Evolutionary conservation across 2,113 vertebrate species (phyloP).

Genomic region (Ploceus nigricollis): DNA sequence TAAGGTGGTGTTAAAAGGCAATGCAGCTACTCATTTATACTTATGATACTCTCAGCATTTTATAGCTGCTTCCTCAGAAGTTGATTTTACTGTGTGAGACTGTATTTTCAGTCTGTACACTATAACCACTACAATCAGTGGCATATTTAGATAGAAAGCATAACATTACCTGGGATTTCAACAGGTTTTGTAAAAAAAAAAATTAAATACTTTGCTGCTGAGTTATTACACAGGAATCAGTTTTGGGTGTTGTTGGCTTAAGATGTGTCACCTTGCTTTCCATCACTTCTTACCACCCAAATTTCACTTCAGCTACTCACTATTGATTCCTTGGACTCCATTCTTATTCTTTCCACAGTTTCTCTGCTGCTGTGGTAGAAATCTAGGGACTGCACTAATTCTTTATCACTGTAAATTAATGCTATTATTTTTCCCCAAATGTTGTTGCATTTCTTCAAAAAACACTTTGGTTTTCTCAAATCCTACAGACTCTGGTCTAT

Average conservation of each 20-base stretch:
- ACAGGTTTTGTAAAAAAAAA: neutral
- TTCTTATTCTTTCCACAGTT: neutral
- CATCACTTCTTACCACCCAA: neutral
- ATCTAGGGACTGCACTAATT: neutral
- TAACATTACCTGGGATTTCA: neutral
- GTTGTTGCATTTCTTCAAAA: neutral
- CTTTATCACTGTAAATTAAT: neutral
- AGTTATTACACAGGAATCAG: neutral
- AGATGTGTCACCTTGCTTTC: neutral
- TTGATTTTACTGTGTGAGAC: neutral
- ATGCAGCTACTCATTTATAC: neutral
- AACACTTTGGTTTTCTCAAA: neutral
- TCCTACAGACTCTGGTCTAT: neutral
- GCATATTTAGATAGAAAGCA: neutral
- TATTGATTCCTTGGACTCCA: neutral
- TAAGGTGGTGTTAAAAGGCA: neutral
- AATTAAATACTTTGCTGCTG: neutral
- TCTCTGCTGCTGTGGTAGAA: neutral
- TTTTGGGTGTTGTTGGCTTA: neutral
- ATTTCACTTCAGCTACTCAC: neutral
- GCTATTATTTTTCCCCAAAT: neutral
- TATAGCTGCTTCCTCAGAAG: neutral
- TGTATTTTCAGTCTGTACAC: too few relatives aligned
- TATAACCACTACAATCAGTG: too few relatives aligned
- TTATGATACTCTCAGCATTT: neutral